Evolutionary conservation across 2,797 vertebrate genomes (phyloP).

Genomic region (Helostoma temminkii): DNA sequence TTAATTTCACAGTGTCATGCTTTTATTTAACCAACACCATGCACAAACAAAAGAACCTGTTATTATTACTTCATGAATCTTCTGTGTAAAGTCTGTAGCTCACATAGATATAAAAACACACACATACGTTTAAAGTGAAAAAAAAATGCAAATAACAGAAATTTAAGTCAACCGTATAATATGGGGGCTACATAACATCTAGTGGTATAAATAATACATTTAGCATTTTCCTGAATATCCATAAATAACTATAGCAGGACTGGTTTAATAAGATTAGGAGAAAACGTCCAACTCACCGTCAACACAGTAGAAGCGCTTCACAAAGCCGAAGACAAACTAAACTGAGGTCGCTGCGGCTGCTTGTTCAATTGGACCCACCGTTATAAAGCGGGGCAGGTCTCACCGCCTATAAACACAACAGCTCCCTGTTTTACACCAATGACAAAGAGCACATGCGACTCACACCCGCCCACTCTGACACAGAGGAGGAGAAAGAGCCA

Average conservation of each 20-base stretch:
- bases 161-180: not conserved
- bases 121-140: not conserved
- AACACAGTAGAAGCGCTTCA: not conserved
- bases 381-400: conserved; percentile 33
- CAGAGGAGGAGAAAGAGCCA: not conserved
- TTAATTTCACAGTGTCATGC: too few relatives aligned
- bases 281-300: conserved; percentile 56
- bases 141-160: not conserved
- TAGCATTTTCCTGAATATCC: too few relatives aligned
- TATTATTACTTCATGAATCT: not conserved
- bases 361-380: not conserved
- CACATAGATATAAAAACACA: not conserved
- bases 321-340: not conserved
- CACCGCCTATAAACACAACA: conserved; percentile 39
- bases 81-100: not conserved
- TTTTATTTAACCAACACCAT: too few relatives aligned
- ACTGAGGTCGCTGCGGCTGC: not conserved
- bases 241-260: too few relatives aligned
- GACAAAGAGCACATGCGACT: conserved; percentile 15
- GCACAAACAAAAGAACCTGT: too few relatives aligned
- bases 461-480: conserved; percentile 43
- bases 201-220: too few relatives aligned
- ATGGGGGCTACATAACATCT: not conserved
- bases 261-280: not conserved
- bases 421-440: conserved; percentile 54